A percentile compares a stretch with the other conserved stretches of the same genome.
phyloP scores from a whole-genome alignment of 2,797 vertebrate genomes.

The Sarcophilus harrisii region DNA sequence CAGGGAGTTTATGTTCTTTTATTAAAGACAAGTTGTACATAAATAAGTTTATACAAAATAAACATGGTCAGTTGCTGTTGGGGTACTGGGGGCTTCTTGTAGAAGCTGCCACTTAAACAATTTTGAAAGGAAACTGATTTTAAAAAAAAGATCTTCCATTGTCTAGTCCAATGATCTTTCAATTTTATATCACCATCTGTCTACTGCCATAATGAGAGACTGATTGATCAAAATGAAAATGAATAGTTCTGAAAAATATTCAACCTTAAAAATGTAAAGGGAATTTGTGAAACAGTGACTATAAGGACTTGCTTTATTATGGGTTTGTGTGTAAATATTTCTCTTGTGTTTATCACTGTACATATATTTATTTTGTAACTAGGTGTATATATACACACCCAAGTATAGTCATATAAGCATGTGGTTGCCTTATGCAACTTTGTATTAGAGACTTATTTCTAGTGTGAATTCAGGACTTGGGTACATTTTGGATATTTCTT shows the following conservation, averaged over 20 bases:
- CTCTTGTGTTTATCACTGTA: neutral
- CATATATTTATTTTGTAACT: neutral
- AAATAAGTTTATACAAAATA: neutral
- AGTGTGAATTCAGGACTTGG: neutral
- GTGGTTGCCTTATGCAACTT: neutral
- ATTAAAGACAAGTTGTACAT: neutral
- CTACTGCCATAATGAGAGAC: neutral
- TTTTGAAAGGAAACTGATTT: neutral
- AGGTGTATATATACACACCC: neutral
- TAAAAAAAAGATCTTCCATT: neutral
- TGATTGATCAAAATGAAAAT: neutral
- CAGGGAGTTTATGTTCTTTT: neutral
- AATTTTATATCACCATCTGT: neutral
- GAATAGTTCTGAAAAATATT: neutral
- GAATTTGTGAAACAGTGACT: neutral
- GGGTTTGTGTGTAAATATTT: neutral
- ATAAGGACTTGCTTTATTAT: neutral
- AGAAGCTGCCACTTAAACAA: neutral
- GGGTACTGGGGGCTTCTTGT: neutral
- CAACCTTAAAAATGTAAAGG: neutral
- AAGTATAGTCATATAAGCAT: neutral
- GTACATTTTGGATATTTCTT: neutral
- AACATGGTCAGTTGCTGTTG: neutral
- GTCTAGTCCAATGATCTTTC: neutral
- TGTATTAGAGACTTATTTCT: neutral